Base-by-base conservation (phyloP, 2,888 invertebrate genomes). In the Phrixothrix hirtus region DNA sequence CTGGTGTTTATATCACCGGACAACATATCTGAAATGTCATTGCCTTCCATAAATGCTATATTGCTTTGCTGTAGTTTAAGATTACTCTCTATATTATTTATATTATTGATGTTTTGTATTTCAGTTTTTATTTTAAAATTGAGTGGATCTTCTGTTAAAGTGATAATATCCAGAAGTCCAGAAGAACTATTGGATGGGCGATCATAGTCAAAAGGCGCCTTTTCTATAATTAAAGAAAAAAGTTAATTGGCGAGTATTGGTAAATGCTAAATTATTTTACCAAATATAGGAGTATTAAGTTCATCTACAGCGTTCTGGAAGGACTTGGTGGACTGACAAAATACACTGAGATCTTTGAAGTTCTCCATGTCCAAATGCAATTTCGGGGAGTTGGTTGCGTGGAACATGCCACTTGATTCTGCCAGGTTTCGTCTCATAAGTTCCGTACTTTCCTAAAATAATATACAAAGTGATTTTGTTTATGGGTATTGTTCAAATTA, bases 311-410 rank as follows among this genome's bases (percentile, higher is more conserved):
- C 64, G 63, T 54, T 68, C 62, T 56, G 61, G 38, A 48, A 60
- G 74, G 73, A 76, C 75, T 76, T 77, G 74, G 75, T 78, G 71
- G 72, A 75, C 71, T 75, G 78, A 75, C 82, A 84, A 81, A 79
- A 84, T 65, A 76, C 76, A 70, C 78, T 81, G 75, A 87, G 80
- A 78, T 86, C 86, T 80, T 84, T 83, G 79, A 85, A 87, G 78
- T 83, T 82, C 77, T 87, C 87, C 82, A 55, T 55, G 26, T 58
- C 45, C 34, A 58, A 36, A n/a, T 55, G 45, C 17, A 55, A 39
- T 12, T 16, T 47, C 7, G 21, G 39, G 9, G 11, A 7, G 14
- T 13, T 53, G 39, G 45, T 36, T n/a, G 11, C 36, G 44, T 51
- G 43, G 46, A 55, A 53, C 13, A 35, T 46, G 35, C 47, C 52